phyloP scores from a whole-genome alignment of 92 coral and sea anemone species.

The Desmophyllum pertusum region DNA sequence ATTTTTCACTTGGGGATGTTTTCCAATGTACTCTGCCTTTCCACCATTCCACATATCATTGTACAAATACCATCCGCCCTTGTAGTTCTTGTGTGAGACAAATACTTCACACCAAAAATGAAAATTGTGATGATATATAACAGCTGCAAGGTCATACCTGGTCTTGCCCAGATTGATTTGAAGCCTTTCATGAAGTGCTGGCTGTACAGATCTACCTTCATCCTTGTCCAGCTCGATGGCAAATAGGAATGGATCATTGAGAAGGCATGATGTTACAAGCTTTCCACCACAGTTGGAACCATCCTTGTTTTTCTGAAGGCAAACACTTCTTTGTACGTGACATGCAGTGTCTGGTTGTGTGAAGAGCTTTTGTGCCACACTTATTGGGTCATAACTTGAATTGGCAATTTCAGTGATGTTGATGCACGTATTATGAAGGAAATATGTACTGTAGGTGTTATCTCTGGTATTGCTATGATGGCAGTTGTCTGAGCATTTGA shows the following conservation, averaged over 20 bases:
- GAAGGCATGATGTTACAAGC: background rate
- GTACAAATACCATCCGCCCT: conserved; percentile 30
- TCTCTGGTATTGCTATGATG: background rate
- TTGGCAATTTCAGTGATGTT: background rate
- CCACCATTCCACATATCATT: conserved; percentile 34
- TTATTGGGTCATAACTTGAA: background rate
- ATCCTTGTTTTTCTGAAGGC: background rate
- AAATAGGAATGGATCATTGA: background rate
- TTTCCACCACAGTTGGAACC: background rate
- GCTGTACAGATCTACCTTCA: background rate
- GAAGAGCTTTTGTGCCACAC: background rate
- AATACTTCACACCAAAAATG: conserved; percentile 42
- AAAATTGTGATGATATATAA: conserved; percentile 17
- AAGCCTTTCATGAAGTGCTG: background rate
- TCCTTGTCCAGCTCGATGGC: conserved; percentile 6
- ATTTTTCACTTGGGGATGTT: conserved; percentile 16
- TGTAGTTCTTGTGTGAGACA: background rate
- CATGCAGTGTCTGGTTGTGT: background rate
- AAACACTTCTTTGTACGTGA: too few species aligned
- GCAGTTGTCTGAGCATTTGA: conserved; percentile 18
- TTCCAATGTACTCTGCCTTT: conserved; percentile 5
- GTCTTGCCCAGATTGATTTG: background rate
- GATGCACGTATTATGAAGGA: background rate
- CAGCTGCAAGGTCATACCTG: conserved; percentile 37
- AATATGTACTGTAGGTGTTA: background rate